Conservation (phyloP, 2,113 vertebrate genomes). For the Cynopterus brachyotis region DNA sequence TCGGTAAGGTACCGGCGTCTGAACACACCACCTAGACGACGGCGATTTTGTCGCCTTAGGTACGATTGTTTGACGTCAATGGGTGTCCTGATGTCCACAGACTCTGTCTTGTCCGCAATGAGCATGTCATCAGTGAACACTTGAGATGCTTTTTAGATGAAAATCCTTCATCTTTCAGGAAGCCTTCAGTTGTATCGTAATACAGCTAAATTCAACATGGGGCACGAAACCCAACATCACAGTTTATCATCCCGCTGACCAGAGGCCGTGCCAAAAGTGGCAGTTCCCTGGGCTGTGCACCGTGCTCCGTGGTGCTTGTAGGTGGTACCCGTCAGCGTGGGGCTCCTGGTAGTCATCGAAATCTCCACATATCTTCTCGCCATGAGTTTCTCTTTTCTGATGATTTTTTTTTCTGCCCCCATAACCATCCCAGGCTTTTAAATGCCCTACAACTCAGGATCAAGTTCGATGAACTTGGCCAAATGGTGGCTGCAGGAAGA, state of each 20-base stretch:
- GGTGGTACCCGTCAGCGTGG: rapidly evolving
- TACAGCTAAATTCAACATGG: background rate
- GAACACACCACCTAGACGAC: background rate
- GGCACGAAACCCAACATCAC: background rate
- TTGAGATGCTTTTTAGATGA: background rate
- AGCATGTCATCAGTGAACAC: background rate
- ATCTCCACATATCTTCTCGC: background rate
- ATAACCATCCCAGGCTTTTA: background rate
- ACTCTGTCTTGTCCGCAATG: background rate
- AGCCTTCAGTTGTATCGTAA: background rate
- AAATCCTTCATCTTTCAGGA: background rate
- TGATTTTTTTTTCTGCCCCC: no score
- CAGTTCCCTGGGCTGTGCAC: background rate
- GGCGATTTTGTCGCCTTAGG: background rate
- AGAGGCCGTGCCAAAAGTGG: background rate
- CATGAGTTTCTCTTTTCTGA: background rate
- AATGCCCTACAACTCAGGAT: background rate
- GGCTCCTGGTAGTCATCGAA: background rate
- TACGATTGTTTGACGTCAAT: background rate
- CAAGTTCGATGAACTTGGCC: background rate
- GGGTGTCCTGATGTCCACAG: background rate
- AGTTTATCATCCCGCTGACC: background rate
- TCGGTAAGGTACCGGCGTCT: background rate
- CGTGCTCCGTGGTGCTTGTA: rapidly evolving
- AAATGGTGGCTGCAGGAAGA: background rate